Evolutionary conservation across 2,113 vertebrate genomes (phyloP).

Genomic region (Romanogobio albipinnatus): DNA sequence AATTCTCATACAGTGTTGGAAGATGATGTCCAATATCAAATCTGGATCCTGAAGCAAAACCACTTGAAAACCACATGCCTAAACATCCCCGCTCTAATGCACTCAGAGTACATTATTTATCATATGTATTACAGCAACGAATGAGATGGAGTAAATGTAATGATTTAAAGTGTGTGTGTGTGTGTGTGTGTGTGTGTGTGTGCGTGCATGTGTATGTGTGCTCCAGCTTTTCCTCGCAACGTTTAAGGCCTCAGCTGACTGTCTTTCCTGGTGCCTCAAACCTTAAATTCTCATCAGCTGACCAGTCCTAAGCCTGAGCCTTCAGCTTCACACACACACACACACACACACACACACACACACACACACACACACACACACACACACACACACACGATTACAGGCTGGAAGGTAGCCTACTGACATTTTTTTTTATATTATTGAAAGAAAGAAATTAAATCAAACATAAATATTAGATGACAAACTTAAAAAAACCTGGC

Average conservation of each 20-base stretch:
- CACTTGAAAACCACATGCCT: not conserved
- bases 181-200: not conserved
- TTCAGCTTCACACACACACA: conserved; percentile 13
- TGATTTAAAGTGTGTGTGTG: not conserved
- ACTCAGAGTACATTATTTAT: not conserved
- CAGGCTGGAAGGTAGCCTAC: not conserved
- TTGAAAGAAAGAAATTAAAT: not conserved
- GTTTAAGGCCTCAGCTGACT: conserved; percentile 44
- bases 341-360: conserved; percentile 34
- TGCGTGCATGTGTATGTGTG: not conserved
- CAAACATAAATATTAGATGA: not conserved
- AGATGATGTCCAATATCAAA: not conserved
- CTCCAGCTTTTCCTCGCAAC: not conserved
- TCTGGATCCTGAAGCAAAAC: not conserved
- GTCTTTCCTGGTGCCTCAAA: conserved; percentile 39
- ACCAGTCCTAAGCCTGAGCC: conserved; percentile 28
- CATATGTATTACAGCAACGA: not conserved
- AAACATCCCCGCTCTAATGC: not conserved
- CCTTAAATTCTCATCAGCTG: conserved; percentile 53
- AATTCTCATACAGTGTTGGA: not conserved
- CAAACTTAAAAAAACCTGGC: not conserved
- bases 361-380: conserved; percentile 31
- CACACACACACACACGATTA: not conserved
- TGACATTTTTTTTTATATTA: not conserved
- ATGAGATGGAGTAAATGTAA: no score